Evolutionary conservation across 2,113 vertebrate species (phyloP), one percentile per base, ranked within the genome.

Genomic region (Holacanthus passer): DNA sequence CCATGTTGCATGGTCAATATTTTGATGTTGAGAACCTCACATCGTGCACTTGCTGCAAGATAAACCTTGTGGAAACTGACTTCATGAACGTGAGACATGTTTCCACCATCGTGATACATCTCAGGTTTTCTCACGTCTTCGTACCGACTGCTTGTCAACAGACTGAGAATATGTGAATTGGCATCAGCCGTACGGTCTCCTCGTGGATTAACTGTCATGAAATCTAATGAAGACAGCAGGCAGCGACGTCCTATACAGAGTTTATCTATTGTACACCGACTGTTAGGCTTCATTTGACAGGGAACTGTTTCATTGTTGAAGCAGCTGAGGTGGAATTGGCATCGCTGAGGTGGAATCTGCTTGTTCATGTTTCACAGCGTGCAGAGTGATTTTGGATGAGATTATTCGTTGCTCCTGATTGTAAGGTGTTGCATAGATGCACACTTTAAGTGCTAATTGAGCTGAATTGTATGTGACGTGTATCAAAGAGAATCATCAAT

Each of bases 221-320:
- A 83, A 68, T 69, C 27, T 35, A 60, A 79, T 63, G 17, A 52
- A 66, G 59, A 27, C 70, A 59, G 60, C 77, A 50, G 74, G 64
- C 53, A 55, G 62, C 73, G 1, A 5, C 0, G 27, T 60, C 70
- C 63, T 9, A 27, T 53, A 29, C 65, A 66, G 71, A 71, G 7
- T 72, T 39, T 8, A 52, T 73, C 58, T 32, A 14, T 65, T 50
- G 50, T 53, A 37, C 48, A 59, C 60, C 60, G 43, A 32, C 73
- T 72, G 68, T 12, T 59, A 39, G 4, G 11, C 56, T 58, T 60
- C 45, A 22, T 65, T n/a, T 62, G 7, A 64, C 48, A 20, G 20
- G 19, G 53, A 63, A 31, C 47, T 19, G 32, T 79, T 77, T 55
- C 35, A 77, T 19, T 24, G 66, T 47, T 65, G 6, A 71, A 55